A percentile compares a stretch with the other conserved stretches of the same genome.
These are phyloP conservation scores for Riparia riparia DNA, from an alignment of 2,113 vertebrate species.

Conservation along the genomic window DNA sequence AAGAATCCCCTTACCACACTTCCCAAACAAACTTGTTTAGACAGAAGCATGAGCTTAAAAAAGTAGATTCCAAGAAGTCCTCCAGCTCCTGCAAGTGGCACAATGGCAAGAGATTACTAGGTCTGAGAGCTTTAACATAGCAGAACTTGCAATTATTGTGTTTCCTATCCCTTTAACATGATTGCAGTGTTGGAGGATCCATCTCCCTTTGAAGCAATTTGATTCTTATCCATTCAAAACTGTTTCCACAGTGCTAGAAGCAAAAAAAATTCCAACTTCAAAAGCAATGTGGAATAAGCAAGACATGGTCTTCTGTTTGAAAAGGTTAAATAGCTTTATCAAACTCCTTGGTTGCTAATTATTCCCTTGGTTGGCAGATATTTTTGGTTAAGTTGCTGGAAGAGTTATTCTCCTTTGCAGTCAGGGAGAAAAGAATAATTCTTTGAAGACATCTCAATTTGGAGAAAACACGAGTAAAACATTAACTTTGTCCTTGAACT, in stretches of 20 bases:
- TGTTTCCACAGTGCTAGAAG: background rate
- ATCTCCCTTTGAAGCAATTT: background rate
- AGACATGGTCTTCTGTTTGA: background rate
- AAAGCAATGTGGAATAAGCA: background rate
- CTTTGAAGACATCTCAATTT: background rate
- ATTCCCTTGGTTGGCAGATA: background rate
- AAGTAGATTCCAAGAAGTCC: background rate
- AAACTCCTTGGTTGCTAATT: background rate
- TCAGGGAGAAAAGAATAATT: background rate
- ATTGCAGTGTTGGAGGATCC: background rate
- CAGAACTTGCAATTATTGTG: background rate
- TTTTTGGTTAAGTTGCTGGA: slow-evolving; percentile 2
- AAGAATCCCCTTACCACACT: background rate
- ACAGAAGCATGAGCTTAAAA: background rate
- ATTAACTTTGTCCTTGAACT: background rate
- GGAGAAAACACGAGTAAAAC: background rate
- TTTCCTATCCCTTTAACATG: background rate
- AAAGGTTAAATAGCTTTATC: background rate
- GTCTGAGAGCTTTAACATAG: background rate
- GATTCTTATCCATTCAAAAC: background rate
- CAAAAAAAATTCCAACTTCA: background rate
- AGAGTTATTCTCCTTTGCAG: background rate
- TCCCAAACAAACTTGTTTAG: background rate
- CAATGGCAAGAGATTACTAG: background rate
- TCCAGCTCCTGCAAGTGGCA: background rate